Evolutionary conservation across 1,140 invertebrate species (phyloP), one percentile per base, ranked within the genome.

Genomic region (Ceratitis capitata): DNA sequence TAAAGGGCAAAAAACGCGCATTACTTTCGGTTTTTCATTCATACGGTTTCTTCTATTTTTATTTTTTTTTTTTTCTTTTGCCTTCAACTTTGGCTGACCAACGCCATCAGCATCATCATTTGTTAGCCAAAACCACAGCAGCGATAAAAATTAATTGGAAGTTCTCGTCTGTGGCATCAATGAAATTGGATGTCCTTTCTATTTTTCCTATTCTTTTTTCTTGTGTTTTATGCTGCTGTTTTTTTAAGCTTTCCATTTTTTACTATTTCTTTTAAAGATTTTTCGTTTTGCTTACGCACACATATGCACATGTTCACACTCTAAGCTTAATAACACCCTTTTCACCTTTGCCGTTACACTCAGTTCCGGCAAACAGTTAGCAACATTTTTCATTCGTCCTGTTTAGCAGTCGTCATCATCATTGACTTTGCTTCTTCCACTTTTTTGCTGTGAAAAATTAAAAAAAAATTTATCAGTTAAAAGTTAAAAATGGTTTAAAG

Each of bases 141-240:
- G 39, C 69, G n/a, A 78, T 78, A 42, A 78, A 78, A 78, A 78
- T 78, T 78, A 78, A 78, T 78, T 78, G 69, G 69, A 78, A 78
- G 45, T 78, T 78, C 69, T 78, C 69, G 69, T 78, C 69, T 14
- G 69, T 78, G 39, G 69, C 69, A 78, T 78, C 69, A 78, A 78
- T 78, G 69, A 78, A 78, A 78, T 45, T 78, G 19, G 35, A 78
- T 23, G 69, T 39, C 69, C 69, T 3, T 2, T 4, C 69, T 9
- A 78, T 26, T 78, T 69, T 69, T 45, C 26, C 39, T 39, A n/a
- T 69, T 39, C 6, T 12, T 4, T 12, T 26, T 42, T 16, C 69
- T 45, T 42, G 7, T 9, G 51, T 7, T 23, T 56, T 56, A 7
- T 56, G 9, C 51, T 23, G 12, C 45, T 47, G 5, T 47, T 5